phyloP scores from a whole-genome alignment of 2,888 invertebrate genomes.

The Dysmachus trigonus region DNA sequence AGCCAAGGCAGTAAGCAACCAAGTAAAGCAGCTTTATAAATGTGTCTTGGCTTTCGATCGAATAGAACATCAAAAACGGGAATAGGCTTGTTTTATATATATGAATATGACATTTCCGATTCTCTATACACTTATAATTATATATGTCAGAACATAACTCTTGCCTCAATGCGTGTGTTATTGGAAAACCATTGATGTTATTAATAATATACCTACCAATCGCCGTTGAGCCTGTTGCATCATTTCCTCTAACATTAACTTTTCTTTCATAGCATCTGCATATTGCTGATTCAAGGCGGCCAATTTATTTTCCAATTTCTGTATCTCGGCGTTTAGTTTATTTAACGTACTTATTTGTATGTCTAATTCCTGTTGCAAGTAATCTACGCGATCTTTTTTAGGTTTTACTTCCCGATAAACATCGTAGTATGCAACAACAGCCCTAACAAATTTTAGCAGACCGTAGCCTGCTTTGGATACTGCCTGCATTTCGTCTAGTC shows the following conservation, averaged over 20 bases:
- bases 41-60: too few relatives aligned
- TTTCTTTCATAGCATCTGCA: slow-evolving; percentile 75
- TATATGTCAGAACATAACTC: too few relatives aligned
- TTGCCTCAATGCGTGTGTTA: too few relatives aligned
- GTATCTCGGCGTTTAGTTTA: slow-evolving; percentile 79
- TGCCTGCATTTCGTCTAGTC: slow-evolving; percentile 82
- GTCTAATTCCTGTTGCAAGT: slow-evolving; percentile 77
- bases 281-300: slow-evolving; percentile 77
- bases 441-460: slow-evolving; percentile 83
- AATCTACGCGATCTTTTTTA: slow-evolving; percentile 83
- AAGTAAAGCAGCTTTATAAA: too few relatives aligned
- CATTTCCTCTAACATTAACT: slow-evolving; percentile 62
- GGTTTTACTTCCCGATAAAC: slow-evolving; percentile 87
- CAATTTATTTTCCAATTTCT: slow-evolving; percentile 75
- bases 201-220: slow-evolving; percentile 54
- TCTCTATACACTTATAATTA: too few relatives aligned
- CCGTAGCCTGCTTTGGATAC: slow-evolving; percentile 89
- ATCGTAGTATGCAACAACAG: slow-evolving; percentile 89
- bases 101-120: too few relatives aligned
- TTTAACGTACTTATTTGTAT: slow-evolving; percentile 71
- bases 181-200: too few relatives aligned
- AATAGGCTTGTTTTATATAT: too few relatives aligned
- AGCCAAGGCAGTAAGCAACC: too few relatives aligned
- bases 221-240: slow-evolving; percentile 65
- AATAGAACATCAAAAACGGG: too few relatives aligned